Evolutionary conservation across 2,113 vertebrate species (phyloP).

Genomic region (Odontophorus gujanensis): DNA sequence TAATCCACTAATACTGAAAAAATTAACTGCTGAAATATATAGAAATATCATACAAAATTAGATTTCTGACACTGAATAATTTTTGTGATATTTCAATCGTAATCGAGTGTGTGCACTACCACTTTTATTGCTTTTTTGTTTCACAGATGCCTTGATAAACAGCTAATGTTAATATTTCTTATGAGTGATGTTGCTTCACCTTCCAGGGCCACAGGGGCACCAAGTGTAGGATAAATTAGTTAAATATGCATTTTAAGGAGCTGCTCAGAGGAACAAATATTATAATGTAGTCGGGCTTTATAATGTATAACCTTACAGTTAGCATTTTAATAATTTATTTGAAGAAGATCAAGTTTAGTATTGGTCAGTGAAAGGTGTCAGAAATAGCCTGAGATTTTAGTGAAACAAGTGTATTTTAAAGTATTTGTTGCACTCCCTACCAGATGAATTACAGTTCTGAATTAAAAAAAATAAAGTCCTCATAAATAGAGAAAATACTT

Average conservation of each 20-base stretch:
- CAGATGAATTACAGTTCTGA: background rate
- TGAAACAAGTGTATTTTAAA: background rate
- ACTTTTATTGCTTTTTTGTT: slow-evolving; percentile 83
- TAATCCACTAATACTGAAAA: slow-evolving; percentile 81
- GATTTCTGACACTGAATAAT: slow-evolving; percentile 85
- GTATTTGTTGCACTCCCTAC: background rate
- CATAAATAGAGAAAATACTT: background rate
- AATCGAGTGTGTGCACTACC: slow-evolving; percentile 68
- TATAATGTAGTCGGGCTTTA: slow-evolving; percentile 27
- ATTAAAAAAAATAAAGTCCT: background rate
- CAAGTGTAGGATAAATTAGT: slow-evolving; percentile 69
- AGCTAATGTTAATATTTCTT: slow-evolving; percentile 79
- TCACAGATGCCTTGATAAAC: slow-evolving; percentile 79
- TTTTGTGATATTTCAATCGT: slow-evolving; percentile 81
- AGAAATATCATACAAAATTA: slow-evolving; percentile 87
- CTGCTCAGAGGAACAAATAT: slow-evolving; percentile 57
- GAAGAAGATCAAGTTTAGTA: slow-evolving; percentile 46
- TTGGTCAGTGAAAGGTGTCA: slow-evolving; percentile 26
- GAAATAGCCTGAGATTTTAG: background rate
- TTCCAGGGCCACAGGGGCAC: slow-evolving; percentile 76
- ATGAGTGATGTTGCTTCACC: slow-evolving; percentile 75
- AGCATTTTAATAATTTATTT: slow-evolving; percentile 70
- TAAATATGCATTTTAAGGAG: slow-evolving; percentile 71
- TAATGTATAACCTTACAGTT: slow-evolving; percentile 61
- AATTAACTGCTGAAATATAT: slow-evolving; percentile 78